phyloP scores from a whole-genome alignment of 2,113 vertebrate species.

The Thamnaconus septentrionalis region DNA sequence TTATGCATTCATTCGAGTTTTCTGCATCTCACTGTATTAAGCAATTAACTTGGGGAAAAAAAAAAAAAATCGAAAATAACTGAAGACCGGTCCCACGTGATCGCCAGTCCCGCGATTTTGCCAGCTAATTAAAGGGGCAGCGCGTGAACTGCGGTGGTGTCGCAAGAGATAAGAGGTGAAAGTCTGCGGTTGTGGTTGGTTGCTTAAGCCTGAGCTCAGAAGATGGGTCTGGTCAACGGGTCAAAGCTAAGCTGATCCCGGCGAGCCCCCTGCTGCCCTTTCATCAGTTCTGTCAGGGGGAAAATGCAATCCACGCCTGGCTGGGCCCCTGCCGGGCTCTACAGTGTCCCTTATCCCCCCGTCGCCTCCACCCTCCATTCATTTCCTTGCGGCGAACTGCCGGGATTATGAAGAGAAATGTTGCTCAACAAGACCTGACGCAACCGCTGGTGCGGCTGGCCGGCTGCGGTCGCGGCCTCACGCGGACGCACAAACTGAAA shows the following conservation, averaged over 20 bases:
- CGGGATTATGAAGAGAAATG: slow-evolving; percentile 58
- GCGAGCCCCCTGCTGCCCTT: slow-evolving; percentile 50
- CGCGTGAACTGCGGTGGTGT: neutral
- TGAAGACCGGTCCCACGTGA: too few species aligned
- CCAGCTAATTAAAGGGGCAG: neutral
- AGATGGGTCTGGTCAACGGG: slow-evolving; percentile 16
- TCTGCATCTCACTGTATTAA: too few species aligned
- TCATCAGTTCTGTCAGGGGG: slow-evolving; percentile 69
- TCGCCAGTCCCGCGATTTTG: too few species aligned
- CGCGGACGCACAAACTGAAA: neutral
- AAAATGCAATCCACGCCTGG: slow-evolving; percentile 70
- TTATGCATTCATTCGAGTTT: too few species aligned
- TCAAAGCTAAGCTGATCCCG: slow-evolving; percentile 41
- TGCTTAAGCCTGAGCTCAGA: slow-evolving; percentile 17
- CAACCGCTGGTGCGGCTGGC: slow-evolving; percentile 16
- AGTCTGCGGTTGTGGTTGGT: slow-evolving; percentile 2
- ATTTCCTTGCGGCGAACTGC: slow-evolving; percentile 43
- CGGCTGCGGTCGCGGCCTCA: slow-evolving; percentile 9
- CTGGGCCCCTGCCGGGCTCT: slow-evolving; percentile 31
- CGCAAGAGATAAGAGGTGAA: neutral
- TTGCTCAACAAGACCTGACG: slow-evolving; percentile 41
- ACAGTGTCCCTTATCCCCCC: slow-evolving; percentile 33
- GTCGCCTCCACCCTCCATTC: slow-evolving; percentile 45
- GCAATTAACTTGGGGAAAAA: too few species aligned
- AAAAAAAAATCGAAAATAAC: too few species aligned